These are phyloP conservation scores for Patella caerulea DNA, from an alignment of 2,888 invertebrate species.

Conservation along the genomic window DNA sequence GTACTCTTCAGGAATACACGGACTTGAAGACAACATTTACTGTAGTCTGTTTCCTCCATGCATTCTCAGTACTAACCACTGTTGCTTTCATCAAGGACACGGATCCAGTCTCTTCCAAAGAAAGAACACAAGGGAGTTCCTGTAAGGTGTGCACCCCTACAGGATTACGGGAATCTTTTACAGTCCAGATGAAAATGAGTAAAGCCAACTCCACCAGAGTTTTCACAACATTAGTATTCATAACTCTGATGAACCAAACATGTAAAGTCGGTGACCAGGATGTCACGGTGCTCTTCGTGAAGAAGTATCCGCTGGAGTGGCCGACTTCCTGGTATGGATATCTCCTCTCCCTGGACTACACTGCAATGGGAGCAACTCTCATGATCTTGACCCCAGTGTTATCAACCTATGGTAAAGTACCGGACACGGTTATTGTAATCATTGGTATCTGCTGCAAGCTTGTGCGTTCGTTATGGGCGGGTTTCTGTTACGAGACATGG, in stretches of 20 bases:
- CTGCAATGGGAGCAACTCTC: conserved; percentile 62
- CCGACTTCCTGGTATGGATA: conserved; percentile 66
- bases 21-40: conserved; percentile 56
- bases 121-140: conserved; percentile 26
- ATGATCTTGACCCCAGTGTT: conserved; percentile 62
- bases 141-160: conserved; percentile 30
- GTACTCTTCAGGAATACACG: conserved; percentile 51
- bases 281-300: conserved; percentile 63
- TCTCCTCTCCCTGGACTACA: conserved; percentile 66
- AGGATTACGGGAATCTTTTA: conserved; percentile 57
- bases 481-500: conserved; percentile 53
- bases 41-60: conserved; percentile 54
- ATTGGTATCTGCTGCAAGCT: conserved; percentile 61
- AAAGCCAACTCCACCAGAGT: conserved; percentile 48
- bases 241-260: conserved; percentile 60
- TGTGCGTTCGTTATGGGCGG: conserved; percentile 50
- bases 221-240: conserved; percentile 57
- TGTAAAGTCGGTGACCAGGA: conserved; percentile 67
- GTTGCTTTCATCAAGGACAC: conserved; percentile 53
- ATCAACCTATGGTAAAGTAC: conserved; percentile 49
- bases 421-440: conserved; percentile 60
- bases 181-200: conserved; percentile 53
- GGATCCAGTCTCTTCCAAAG: conserved; percentile 32
- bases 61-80: conserved; percentile 52
- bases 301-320: conserved; percentile 63